phyloP scores from a whole-genome alignment of 2,888 invertebrate genomes.

The Xylota sylvarum region DNA sequence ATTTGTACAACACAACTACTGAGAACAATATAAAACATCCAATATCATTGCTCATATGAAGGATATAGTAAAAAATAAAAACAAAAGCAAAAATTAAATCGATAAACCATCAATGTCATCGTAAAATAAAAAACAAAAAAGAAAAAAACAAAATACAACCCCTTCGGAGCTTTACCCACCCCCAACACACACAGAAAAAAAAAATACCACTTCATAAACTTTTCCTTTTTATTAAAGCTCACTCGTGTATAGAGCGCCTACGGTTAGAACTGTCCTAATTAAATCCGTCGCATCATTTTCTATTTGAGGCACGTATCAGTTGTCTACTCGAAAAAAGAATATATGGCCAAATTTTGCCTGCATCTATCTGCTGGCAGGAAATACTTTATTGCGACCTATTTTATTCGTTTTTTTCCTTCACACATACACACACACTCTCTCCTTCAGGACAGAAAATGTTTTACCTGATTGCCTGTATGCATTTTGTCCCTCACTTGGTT shows the following conservation, averaged over 20 bases:
- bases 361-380: constrained; percentile 29
- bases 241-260: constrained; percentile 28
- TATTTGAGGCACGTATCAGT: constrained; percentile 61
- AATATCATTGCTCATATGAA: neutral
- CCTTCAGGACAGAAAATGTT: constrained; percentile 19
- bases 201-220: constrained; percentile 29
- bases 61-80: constrained; percentile 2
- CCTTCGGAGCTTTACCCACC: constrained; percentile 17
- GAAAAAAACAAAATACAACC: constrained; percentile 5
- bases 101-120: constrained; percentile 65
- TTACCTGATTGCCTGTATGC: constrained; percentile 60
- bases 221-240: constrained; percentile 28
- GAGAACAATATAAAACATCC: neutral
- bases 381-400: constrained; percentile 48
- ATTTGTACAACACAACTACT: neutral
- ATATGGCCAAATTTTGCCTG: constrained; percentile 42
- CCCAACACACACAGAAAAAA: constrained; percentile 4
- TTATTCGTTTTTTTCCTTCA: constrained; percentile 1
- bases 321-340: constrained; percentile 43
- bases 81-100: constrained; percentile 42
- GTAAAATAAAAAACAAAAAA: constrained; percentile 8
- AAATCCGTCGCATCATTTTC: constrained; percentile 58
- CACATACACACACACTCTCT: constrained; percentile 3
- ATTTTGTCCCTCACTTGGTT: constrained; percentile 23
- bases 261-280: constrained; percentile 53